Conservation (phyloP, 2,888 invertebrate species). For the Ophioninae sp. region DNA sequence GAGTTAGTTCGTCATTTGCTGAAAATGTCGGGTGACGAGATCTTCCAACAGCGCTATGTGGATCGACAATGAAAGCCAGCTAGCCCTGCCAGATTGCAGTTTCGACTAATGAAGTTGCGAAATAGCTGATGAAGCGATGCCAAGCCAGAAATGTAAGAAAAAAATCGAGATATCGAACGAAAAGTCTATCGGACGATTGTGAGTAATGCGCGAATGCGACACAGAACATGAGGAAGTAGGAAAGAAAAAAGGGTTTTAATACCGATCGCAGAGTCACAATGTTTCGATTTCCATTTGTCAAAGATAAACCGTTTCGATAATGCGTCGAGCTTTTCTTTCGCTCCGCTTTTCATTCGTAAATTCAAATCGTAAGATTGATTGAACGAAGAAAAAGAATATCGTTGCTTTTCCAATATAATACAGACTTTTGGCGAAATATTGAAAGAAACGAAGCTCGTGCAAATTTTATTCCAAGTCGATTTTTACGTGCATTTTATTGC, state of each 20-base stretch:
- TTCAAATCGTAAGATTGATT: background rate
- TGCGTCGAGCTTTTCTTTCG: background rate
- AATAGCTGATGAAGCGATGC: constrained; percentile 42
- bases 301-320: background rate
- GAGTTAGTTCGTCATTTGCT: background rate
- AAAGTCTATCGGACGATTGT: constrained; percentile 37
- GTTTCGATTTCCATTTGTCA: background rate
- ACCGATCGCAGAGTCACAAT: background rate
- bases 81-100: background rate
- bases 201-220: constrained; percentile 46
- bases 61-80: constrained; percentile 14
- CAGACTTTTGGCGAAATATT: background rate
- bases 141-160: constrained; percentile 34
- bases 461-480: background rate
- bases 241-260: background rate
- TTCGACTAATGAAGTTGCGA: constrained; percentile 16
- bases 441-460: background rate
- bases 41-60: background rate
- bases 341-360: background rate
- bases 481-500: background rate
- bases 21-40: background rate
- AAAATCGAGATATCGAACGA: constrained; percentile 3
- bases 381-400: background rate
- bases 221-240: constrained; percentile 25
- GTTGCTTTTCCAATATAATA: background rate